These are phyloP conservation scores for Drosophila mayri DNA, from an alignment of 1,140 invertebrate genomes.

Conservation along the genomic window DNA sequence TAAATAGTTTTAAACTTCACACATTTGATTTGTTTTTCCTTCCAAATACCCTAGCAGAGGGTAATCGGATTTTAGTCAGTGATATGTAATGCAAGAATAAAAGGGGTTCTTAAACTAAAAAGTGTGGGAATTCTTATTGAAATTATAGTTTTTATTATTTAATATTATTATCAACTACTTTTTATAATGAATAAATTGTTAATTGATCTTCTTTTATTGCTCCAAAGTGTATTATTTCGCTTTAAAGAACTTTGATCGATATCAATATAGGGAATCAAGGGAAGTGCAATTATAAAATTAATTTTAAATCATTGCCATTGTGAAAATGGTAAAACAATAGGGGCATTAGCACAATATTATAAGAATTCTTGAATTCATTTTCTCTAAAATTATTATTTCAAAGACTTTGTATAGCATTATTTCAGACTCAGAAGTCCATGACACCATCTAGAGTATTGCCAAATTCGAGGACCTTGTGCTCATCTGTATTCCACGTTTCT, in stretches of 20 bases:
- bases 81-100: too few relatives aligned
- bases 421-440: not conserved
- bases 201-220: not conserved
- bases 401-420: too few relatives aligned
- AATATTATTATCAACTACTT: not conserved
- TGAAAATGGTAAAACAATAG: too few relatives aligned
- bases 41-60: not conserved
- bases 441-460: not conserved
- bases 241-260: not conserved
- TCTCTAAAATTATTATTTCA: not conserved
- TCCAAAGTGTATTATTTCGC: too few relatives aligned
- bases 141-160: not conserved
- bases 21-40: conserved; percentile 77
- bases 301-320: not conserved
- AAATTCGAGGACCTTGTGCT: not conserved
- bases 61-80: not conserved
- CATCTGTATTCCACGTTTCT: not conserved
- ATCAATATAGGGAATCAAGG: not conserved
- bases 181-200: too few relatives aligned
- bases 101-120: too few relatives aligned
- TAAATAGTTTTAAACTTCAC: conserved; percentile 83
- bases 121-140: not conserved
- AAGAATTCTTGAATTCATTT: not conserved
- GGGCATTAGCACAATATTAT: too few relatives aligned
- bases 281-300: not conserved